Conservation (phyloP, 2,797 vertebrate species). For the Scarus forsteni region DNA sequence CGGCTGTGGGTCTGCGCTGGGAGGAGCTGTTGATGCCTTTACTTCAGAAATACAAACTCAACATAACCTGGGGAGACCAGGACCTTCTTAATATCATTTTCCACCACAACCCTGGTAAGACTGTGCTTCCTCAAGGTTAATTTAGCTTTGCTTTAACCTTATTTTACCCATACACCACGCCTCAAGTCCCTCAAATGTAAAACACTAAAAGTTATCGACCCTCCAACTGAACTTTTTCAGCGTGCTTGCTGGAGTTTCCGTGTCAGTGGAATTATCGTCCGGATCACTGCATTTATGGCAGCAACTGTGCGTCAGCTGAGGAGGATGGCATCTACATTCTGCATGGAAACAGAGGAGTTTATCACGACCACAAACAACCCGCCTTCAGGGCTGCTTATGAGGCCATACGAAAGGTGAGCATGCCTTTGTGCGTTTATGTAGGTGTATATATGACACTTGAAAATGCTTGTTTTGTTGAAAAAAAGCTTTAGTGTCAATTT, state of each 20-base stretch:
- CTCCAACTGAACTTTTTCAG: constrained; percentile 64
- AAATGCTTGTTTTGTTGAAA: neutral
- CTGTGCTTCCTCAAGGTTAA: neutral
- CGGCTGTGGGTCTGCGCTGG: constrained; percentile 88
- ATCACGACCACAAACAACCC: constrained; percentile 93
- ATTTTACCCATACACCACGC: neutral
- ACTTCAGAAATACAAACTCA: constrained; percentile 95
- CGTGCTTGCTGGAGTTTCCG: constrained; percentile 90
- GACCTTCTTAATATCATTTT: constrained; percentile 96
- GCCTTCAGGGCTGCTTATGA: constrained; percentile 93
- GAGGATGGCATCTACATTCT: constrained; percentile 87
- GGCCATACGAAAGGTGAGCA: constrained; percentile 87
- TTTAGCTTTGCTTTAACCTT: neutral
- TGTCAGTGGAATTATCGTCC: constrained; percentile 97
- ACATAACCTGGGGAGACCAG: constrained; percentile 98
- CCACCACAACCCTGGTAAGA: constrained; percentile 93
- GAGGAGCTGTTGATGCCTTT: constrained; percentile 93
- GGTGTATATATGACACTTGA: neutral
- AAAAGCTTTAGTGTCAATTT: too few species aligned
- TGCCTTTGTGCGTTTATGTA: neutral
- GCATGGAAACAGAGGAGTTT: constrained; percentile 95
- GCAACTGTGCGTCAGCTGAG: constrained; percentile 92
- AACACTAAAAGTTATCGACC: neutral
- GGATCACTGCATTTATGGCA: constrained; percentile 97
- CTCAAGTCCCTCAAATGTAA: neutral